Percentiles rank a stretch among this genome's conserved stretches.
phyloP scores from a whole-genome alignment of 2,797 vertebrate species.

The Bovichtus diacanthus region DNA sequence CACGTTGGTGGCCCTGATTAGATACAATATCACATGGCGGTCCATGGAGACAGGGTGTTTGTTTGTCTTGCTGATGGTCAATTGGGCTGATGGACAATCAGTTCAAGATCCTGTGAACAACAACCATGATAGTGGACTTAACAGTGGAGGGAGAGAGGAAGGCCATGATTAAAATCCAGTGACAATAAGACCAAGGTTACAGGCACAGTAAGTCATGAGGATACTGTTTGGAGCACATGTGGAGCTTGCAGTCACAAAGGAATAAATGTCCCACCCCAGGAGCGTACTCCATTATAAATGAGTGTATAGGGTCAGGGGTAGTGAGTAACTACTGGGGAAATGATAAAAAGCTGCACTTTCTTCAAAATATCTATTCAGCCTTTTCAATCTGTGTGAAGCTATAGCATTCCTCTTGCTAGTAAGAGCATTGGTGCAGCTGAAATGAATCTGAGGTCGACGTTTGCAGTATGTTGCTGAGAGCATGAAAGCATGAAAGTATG shows the following conservation, averaged over 20 bases:
- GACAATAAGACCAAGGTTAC: neutral
- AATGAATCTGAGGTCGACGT: neutral
- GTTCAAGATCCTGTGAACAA: neutral
- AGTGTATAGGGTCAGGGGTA: neutral
- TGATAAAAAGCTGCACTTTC: neutral
- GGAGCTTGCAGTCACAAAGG: neutral
- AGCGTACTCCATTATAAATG: slow-evolving; percentile 15
- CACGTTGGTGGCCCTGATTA: slow-evolving; percentile 6
- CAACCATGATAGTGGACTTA: neutral
- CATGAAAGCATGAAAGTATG: too few species aligned
- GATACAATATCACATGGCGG: neutral
- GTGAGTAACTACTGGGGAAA: neutral
- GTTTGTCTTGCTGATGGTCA: slow-evolving; percentile 7
- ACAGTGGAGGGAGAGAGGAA: neutral
- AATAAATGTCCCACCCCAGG: slow-evolving; percentile 12
- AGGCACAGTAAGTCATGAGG: neutral
- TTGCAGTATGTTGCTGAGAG: neutral
- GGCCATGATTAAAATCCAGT: slow-evolving; percentile 2
- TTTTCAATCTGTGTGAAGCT: neutral
- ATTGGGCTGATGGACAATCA: neutral
- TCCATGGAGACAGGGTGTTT: neutral
- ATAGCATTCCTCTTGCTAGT: neutral
- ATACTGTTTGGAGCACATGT: neutral
- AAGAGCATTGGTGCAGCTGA: neutral
- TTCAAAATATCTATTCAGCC: slow-evolving; percentile 2